Base-by-base conservation (phyloP, 2,888 invertebrate species). In the Heliothis peltigera region DNA sequence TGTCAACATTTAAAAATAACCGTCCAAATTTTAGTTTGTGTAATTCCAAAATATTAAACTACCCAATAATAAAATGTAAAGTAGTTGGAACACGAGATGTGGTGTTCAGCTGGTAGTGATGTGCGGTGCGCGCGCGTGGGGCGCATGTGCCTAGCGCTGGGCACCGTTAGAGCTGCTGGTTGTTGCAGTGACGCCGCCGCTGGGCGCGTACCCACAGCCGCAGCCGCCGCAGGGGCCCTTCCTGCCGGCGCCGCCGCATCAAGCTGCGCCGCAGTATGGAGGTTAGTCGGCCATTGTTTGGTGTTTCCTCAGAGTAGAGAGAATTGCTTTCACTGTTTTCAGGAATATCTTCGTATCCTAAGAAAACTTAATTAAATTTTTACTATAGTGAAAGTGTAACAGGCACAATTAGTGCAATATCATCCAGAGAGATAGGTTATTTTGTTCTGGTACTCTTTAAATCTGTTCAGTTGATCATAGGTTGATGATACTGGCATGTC, bases 191-290 rank as follows among this genome's bases (percentile, higher is more conserved):
- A 95, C 95, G 2, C 95, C 94, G 64, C 95, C 95, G 66, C 91
- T 95, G 60, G 95, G 95, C 82, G 96, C 96, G 66, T 96, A 96
- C 88, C 96, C 96, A 58, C 95, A 96, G 74, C 96, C 96, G 46
- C 95, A 95, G 84, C 95, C 95, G 79, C 95, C 95, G 57, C 96
- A 96, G 84, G 95, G 94, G 2, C 96, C 96, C 10, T 96, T 96
- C 92, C 95, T 96, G 75, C 96, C 96, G 54, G 96, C 96, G 58
- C 96, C 96, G 35, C 96, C 96, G 48, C 96, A 96, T 60, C 96
- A 96, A 86, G 96, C 95, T 57, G 91, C 92, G n/a, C 95, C 93
- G 4, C 95, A 95, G 71, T 95, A 95, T 87, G 95, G 95, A 89
- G 93, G 95, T 94, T 79, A 80, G 72, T 64, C 17, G 22, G 3